Conservation (phyloP, 2,888 invertebrate species). For the Erebia epiphron region DNA sequence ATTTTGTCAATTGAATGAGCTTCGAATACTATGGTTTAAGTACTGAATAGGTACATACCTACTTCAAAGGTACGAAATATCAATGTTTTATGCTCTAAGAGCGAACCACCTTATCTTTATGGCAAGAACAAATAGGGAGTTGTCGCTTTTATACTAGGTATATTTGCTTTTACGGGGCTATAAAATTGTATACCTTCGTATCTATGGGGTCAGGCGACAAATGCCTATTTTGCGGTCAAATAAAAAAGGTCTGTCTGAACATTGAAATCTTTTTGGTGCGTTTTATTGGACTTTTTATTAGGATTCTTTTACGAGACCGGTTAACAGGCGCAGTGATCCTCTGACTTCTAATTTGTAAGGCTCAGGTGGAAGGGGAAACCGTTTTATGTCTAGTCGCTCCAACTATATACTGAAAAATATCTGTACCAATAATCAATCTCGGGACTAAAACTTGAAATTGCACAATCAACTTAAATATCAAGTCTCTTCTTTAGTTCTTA, state of each 20-base stretch:
- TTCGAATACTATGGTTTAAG: conserved; percentile 1
- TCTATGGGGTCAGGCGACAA: conserved; percentile 38
- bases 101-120: conserved; percentile 45
- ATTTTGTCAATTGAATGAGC: conserved; percentile 4
- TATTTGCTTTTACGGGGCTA: conserved; percentile 44
- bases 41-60: not conserved
- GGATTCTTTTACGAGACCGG: conserved; percentile 14
- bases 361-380: not conserved
- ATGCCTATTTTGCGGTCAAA: conserved; percentile 39
- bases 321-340: conserved; percentile 7
- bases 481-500: too few relatives aligned
- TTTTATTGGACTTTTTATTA: conserved; percentile 23
- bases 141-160: conserved; percentile 45
- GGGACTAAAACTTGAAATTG: not conserved
- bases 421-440: too few relatives aligned
- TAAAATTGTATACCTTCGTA: conserved; percentile 43
- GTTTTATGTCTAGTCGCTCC: not conserved
- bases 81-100: conserved; percentile 39
- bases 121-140: conserved; percentile 42
- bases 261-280: conserved; percentile 33
- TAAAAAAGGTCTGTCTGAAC: conserved; percentile 36
- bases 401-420: too few relatives aligned
- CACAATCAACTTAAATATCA: not conserved
- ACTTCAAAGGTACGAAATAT: conserved; percentile 8
- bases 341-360: conserved; percentile 9